Base-by-base conservation (phyloP, 53 echinoderm and acorn worm species). In the Antedon mediterranea region DNA sequence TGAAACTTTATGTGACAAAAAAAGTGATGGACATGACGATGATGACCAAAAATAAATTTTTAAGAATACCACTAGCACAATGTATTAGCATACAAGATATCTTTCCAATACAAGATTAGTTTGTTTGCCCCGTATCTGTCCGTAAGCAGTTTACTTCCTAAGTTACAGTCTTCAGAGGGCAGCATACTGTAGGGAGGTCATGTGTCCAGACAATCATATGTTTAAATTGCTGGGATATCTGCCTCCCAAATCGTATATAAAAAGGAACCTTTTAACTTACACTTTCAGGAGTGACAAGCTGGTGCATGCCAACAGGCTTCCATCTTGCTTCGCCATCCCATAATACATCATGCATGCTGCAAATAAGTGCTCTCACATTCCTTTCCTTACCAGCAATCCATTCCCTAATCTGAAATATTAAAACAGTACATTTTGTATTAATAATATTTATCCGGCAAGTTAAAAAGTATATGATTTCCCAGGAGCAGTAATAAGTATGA, bases 281-380 rank as follows among this genome's bases (percentile, higher is more conserved):
- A 88, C 93, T 88, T 30, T 80, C 84, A 32, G 89, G 83, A 0
- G 85, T 81, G 8, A 90, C 86, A 5, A 97, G 82, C 78, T 97
- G 89, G 76, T 95, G 92, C 92, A 97, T 88, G 28, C 92, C 92
- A 0, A 92, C 79, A 28, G 84, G 89, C 34, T 92, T 92, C 92
- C 98, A 97, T 44, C 98, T 81, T 15, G 71, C 76, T 80, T 93
- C 92, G 0, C 90, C 90, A 13, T 93, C 98, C 98, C 98, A 97
- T 57, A 97, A 43, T 30, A 97, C 90, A 28, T 88, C 84, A 31
- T 97, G 89, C 28, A 97, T n/a, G 18, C 87, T 84, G 43, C 89
- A 97, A 20, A 97, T 85, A 41, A 97, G 73, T 8, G 92, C 86
- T 0, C 92, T 72, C 71, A 93, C 85, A 83, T 92, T 93, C 29